Conservation (phyloP, 2,113 vertebrate genomes). For the Crocuta crocuta region DNA sequence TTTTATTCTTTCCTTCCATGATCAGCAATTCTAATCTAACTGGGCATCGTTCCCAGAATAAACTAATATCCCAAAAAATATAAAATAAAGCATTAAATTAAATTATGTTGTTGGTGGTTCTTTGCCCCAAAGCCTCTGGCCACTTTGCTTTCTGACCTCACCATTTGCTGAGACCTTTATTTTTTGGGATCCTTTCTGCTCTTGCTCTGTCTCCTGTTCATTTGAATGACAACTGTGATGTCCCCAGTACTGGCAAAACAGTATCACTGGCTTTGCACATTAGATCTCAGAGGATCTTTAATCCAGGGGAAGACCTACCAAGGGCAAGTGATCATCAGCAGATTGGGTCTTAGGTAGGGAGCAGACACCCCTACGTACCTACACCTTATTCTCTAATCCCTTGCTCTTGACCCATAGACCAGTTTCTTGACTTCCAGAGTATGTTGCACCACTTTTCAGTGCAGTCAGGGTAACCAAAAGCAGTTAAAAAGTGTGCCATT, state of each 20-base stretch:
- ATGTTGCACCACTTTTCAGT: background rate
- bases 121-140: background rate
- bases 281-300: background rate
- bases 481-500: background rate
- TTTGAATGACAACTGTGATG: background rate
- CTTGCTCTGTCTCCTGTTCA: background rate
- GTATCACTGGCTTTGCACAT: background rate
- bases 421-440: background rate
- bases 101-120: slow-evolving; percentile 2
- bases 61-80: background rate
- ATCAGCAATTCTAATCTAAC: slow-evolving; percentile 63
- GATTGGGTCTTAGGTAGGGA: background rate
- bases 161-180: background rate
- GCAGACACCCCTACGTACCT: background rate
- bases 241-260: background rate
- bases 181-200: background rate
- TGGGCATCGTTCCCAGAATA: slow-evolving; percentile 60
- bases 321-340: background rate
- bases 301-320: background rate
- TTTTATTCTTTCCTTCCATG: slow-evolving; percentile 44
- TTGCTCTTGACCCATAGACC: background rate
- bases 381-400: background rate
- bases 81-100: slow-evolving; percentile 37
- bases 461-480: background rate
- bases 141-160: slow-evolving; percentile 6